Percentiles rank a stretch among this genome's conserved stretches.
phyloP scores from a whole-genome alignment of 2,797 vertebrate genomes.

The Lepidocolaptes lacrymiger region DNA sequence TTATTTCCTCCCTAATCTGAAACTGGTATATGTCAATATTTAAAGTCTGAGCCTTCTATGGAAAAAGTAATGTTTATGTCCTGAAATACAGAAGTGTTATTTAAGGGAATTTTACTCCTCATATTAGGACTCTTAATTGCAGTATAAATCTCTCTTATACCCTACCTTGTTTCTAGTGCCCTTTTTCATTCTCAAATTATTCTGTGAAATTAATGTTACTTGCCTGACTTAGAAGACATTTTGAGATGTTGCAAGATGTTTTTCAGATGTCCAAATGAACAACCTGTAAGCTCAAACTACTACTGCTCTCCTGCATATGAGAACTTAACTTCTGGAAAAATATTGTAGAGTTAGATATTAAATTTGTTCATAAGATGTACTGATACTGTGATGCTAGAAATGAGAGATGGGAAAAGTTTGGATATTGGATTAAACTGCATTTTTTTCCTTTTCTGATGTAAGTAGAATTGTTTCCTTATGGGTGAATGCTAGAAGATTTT shows the following conservation, averaged over 20 bases:
- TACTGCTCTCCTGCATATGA: background rate
- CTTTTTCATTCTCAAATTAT: background rate
- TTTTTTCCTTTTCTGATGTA: background rate
- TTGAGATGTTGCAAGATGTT: background rate
- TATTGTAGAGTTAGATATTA: background rate
- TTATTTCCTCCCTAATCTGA: background rate
- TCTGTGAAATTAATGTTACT: conserved; percentile 1
- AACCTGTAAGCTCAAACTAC: background rate
- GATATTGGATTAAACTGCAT: background rate
- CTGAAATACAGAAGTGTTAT: background rate
- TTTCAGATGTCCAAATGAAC: background rate
- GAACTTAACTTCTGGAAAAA: background rate
- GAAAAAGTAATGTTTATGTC: background rate
- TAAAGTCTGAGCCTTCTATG: background rate
- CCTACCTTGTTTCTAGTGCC: background rate
- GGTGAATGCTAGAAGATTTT: background rate
- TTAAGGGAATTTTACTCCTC: conserved; percentile 8
- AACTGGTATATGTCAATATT: background rate
- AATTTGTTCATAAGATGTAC: background rate
- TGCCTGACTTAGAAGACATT: background rate
- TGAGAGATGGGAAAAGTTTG: background rate
- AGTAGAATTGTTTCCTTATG: background rate
- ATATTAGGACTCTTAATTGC: background rate
- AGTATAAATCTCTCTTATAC: background rate
- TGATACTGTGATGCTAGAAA: background rate